Evolutionary conservation across 2,113 vertebrate species (phyloP).

Genomic region (Bostrychus sinensis): DNA sequence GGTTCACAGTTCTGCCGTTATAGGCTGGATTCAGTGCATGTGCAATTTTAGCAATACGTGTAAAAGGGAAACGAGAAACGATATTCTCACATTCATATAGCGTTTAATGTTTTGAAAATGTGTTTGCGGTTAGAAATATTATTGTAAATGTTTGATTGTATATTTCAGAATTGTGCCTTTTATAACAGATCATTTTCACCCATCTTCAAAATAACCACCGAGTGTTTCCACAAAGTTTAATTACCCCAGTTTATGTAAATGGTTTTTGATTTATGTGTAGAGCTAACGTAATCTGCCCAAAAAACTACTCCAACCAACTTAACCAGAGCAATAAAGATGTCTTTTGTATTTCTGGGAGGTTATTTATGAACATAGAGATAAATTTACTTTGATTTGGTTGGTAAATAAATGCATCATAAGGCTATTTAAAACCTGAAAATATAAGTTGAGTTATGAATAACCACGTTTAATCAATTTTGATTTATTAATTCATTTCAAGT

Average conservation of each 20-base stretch:
- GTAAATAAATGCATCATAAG: not conserved
- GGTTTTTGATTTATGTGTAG: not conserved
- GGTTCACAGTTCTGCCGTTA: too few relatives aligned
- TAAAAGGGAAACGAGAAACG: slow-evolving; percentile 2
- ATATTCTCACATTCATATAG: not conserved
- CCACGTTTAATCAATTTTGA: slow-evolving; percentile 84
- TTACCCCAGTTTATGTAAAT: not conserved
- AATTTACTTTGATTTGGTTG: too few relatives aligned
- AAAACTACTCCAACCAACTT: too few relatives aligned
- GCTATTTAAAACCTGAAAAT: not conserved
- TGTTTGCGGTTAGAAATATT: not conserved
- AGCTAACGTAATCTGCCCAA: too few relatives aligned
- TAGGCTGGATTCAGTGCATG: not conserved
- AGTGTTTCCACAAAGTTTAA: not conserved
- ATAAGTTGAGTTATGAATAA: not conserved
- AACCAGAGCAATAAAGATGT: too few relatives aligned
- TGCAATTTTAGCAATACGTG: not conserved
- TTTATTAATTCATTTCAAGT: slow-evolving; percentile 98
- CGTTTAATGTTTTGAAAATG: not conserved
- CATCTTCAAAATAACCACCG: not conserved
- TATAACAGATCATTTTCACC: not conserved
- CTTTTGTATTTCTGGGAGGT: too few relatives aligned
- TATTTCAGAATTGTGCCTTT: not conserved
- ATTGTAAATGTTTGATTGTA: not conserved
- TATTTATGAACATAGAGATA: too few relatives aligned